A percentile compares a stretch with the other conserved stretches of the same genome.
Evolutionary conservation across 92 coral and sea anemone genomes (phyloP).

Genomic region (Porites divaricata): DNA sequence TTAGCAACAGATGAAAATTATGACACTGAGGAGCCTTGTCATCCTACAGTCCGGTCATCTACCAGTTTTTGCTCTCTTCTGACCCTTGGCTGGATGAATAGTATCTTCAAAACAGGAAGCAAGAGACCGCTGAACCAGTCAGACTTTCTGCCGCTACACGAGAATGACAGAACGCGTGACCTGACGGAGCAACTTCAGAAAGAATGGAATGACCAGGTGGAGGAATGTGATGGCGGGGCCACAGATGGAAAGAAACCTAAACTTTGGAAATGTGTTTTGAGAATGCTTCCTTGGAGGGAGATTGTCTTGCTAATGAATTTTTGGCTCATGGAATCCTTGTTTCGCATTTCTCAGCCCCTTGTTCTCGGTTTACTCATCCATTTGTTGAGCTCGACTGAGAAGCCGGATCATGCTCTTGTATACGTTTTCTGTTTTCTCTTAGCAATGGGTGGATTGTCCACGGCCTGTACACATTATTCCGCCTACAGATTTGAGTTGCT

Average conservation of each 20-base stretch:
- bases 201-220: constrained; percentile 19
- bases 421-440: constrained; percentile 6
- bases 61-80: constrained; percentile 7
- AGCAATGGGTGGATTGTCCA: constrained; percentile 10
- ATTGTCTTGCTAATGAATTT: neutral
- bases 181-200: constrained; percentile 25
- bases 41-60: constrained; percentile 11
- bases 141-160: constrained; percentile 36
- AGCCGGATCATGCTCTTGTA: neutral
- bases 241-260: constrained; percentile 4
- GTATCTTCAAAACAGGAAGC: constrained; percentile 13
- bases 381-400: neutral
- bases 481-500: constrained; percentile 24
- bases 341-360: constrained; percentile 27
- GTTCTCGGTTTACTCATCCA: constrained; percentile 10
- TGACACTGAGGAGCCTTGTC: neutral
- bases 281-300: constrained; percentile 1
- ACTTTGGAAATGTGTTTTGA: constrained; percentile 20
- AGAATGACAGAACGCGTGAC: constrained; percentile 32
- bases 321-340: constrained; percentile 18
- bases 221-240: neutral
- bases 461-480: constrained; percentile 22
- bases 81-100: constrained; percentile 28
- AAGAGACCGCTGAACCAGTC: constrained; percentile 32
- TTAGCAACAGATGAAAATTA: constrained; percentile 4